These are phyloP conservation scores for Strix uralensis DNA, from an alignment of 2,113 vertebrate species.

Conservation along the genomic window DNA sequence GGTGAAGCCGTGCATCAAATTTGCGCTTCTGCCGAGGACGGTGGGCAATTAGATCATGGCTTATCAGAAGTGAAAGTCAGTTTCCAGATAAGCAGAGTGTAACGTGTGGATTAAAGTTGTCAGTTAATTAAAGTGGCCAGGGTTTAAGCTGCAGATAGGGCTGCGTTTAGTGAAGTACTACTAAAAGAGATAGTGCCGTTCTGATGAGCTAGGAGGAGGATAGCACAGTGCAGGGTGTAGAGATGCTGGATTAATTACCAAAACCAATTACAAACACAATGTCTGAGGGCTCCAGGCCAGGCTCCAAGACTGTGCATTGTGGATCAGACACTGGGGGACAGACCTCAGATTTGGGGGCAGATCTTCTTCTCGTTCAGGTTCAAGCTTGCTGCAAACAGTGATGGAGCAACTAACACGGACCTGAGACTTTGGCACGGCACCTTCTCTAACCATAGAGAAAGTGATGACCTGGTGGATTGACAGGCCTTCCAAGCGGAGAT, in stretches of 20 bases:
- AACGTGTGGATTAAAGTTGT: neutral
- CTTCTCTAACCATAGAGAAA: neutral
- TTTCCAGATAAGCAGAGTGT: neutral
- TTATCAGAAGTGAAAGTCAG: neutral
- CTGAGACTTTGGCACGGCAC: neutral
- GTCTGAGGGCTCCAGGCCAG: neutral
- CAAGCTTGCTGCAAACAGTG: neutral
- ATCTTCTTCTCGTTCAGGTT: neutral
- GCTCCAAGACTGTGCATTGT: neutral
- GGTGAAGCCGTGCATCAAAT: neutral
- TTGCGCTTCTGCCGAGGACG: neutral
- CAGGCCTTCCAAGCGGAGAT: neutral
- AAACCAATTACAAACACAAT: neutral
- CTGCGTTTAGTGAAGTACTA: neutral
- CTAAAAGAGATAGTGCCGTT: neutral
- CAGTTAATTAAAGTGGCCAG: neutral
- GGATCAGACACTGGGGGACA: neutral
- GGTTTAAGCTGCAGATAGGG: neutral
- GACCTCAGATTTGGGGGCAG: neutral
- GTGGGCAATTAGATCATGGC: neutral
- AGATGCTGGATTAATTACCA: neutral
- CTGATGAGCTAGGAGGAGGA: neutral
- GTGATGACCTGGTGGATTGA: neutral
- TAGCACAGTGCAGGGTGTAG: neutral
- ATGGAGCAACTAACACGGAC: neutral